Evolutionary conservation across 2,113 vertebrate genomes (phyloP), one percentile per base, ranked within the genome.

Genomic region (Myrmecophaga tridactyla): DNA sequence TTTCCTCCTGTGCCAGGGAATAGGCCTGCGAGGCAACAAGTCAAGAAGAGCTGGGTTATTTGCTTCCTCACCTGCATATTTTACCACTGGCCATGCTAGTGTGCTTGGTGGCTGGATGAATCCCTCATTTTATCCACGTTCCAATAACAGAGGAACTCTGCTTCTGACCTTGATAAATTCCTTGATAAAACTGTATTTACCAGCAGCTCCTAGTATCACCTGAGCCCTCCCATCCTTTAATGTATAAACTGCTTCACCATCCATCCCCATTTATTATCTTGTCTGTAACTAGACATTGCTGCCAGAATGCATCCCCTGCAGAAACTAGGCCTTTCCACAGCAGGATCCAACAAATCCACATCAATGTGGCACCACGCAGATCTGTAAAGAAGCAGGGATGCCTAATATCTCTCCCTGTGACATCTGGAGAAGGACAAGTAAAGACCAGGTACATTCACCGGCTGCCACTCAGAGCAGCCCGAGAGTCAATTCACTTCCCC

Each of bases 271-370:
- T 97, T 98, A 98, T 98, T 98, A 98, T 98, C 97, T 18, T 90
- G 97, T 97, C 97, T 98, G n/a, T 98, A 98, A 98, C 97, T 97
- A 98, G 98, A 97, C 97, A 91, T 97, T 96, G 96, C 98, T 90
- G 97, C 97, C 95, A 96, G 97, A 98, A 98, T 92, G 92, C 95
- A 87, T 98, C 97, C 97, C 97, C 97, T 97, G 97, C 96, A 97
- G 98, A 98, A 98, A 98, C 96, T 98, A 98, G 98, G 98, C 98
- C 98, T 98, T 98, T 98, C 98, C 98, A 96, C 98, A 98, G 98
- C 98, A 88, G 98, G 98, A 97, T 98, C 95, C 93, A 53, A 91
- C 96, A 98, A 98, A 98, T 98, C 98, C 98, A 97, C 98, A 98
- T 98, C 98, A 98, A 92, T 98, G 97, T 97, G 97, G 97, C 98